Percentiles rank a stretch among this genome's conserved stretches.
phyloP scores from a whole-genome alignment of 2,113 vertebrate genomes.

The Geococcyx californianus region DNA sequence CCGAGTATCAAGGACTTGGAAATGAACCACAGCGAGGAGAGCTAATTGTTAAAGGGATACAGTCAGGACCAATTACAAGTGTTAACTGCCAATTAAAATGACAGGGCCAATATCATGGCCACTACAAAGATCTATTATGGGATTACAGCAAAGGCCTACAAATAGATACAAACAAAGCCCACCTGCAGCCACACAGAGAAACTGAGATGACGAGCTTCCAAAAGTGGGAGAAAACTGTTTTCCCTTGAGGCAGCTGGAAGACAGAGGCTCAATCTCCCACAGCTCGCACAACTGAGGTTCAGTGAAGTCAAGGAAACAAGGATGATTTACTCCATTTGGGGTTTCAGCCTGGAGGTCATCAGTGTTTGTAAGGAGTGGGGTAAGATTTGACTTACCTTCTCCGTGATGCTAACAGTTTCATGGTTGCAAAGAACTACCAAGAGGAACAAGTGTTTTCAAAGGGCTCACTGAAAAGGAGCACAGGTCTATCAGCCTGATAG shows the following conservation, averaged over 20 bases:
- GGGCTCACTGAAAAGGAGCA: not conserved
- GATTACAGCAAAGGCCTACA: conserved; percentile 21
- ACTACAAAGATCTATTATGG: conserved; percentile 35
- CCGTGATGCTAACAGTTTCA: not conserved
- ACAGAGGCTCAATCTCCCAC: not conserved
- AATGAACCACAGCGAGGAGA: conserved; percentile 10
- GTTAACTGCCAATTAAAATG: conserved; percentile 62
- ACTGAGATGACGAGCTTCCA: not conserved
- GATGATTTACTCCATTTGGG: not conserved
- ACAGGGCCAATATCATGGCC: conserved; percentile 22
- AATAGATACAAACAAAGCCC: conserved; percentile 21
- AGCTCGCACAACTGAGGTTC: not conserved
- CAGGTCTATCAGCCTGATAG: not conserved
- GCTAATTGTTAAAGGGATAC: conserved; percentile 24
- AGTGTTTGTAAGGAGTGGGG: not conserved
- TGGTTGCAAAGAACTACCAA: not conserved
- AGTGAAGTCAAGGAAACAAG: not conserved
- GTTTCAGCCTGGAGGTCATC: not conserved
- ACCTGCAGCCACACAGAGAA: not conserved
- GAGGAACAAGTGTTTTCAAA: not conserved
- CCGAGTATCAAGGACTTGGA: conserved; percentile 15
- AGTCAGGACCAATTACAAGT: conserved; percentile 44
- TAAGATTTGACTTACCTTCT: not conserved
- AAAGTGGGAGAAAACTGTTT: not conserved
- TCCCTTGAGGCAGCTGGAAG: not conserved